Evolutionary conservation across 1,140 invertebrate genomes (phyloP).

Genomic region (Drosophila pallidifrons): DNA sequence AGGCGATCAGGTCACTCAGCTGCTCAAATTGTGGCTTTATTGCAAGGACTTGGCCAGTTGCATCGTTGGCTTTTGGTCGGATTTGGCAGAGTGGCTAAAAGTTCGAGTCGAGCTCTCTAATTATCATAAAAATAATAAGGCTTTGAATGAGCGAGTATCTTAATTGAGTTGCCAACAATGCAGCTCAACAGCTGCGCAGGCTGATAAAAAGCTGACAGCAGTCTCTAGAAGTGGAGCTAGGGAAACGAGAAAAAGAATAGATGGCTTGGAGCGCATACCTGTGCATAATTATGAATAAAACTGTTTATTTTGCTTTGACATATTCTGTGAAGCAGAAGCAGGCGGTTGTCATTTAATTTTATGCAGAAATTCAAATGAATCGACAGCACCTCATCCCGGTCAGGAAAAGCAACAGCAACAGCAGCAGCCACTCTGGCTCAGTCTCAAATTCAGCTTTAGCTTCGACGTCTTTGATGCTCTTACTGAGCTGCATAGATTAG

Average conservation of each 20-base stretch:
- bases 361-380: slow-evolving; percentile 76
- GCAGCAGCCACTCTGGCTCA: slow-evolving; percentile 22
- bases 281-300: slow-evolving; percentile 72
- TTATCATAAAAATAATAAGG: slow-evolving; percentile 80
- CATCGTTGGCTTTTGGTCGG: not conserved
- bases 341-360: slow-evolving; percentile 60
- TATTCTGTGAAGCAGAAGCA: slow-evolving; percentile 43
- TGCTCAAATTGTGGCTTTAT: slow-evolving; percentile 46
- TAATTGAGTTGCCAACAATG: slow-evolving; percentile 75
- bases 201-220: slow-evolving; percentile 60
- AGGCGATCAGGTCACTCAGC: not conserved
- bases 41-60: slow-evolving; percentile 10
- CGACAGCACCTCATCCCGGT: slow-evolving; percentile 22
- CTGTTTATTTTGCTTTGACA: slow-evolving; percentile 77
- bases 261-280: slow-evolving; percentile 36
- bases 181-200: slow-evolving; percentile 39
- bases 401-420: not conserved
- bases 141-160: slow-evolving; percentile 21
- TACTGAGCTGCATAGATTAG: slow-evolving; percentile 71
- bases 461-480: slow-evolving; percentile 59
- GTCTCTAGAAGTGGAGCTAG: not conserved
- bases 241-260: not conserved
- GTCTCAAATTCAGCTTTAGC: slow-evolving; percentile 9
- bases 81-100: slow-evolving; percentile 23
- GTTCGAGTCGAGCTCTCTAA: slow-evolving; percentile 39